Conservation (phyloP, 2,797 vertebrate genomes). For the Pseudochromis fuscus region DNA sequence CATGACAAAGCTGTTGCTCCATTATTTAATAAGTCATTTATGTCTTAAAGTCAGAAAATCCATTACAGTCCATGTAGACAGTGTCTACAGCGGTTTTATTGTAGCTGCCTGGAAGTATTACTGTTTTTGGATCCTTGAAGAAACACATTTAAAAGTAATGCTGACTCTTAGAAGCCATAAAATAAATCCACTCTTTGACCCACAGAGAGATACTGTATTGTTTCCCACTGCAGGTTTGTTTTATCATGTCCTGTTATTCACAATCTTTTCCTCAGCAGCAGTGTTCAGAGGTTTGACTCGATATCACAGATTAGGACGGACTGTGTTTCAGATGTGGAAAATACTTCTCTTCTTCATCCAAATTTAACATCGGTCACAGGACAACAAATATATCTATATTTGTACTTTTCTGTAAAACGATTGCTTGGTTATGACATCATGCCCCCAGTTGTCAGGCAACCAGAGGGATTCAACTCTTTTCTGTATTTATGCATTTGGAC, state of each 20-base stretch:
- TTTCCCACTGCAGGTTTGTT: constrained; percentile 1
- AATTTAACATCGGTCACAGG: not conserved
- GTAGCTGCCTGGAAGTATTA: not conserved
- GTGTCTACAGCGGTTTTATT: not conserved
- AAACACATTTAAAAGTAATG: not conserved
- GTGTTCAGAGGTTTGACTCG: not conserved
- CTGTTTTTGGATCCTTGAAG: too few species aligned
- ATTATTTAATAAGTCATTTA: not conserved
- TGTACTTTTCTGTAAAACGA: not conserved
- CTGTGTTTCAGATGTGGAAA: not conserved
- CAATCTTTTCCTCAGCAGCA: not conserved
- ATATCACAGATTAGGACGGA: constrained; percentile 18
- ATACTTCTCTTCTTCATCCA: not conserved
- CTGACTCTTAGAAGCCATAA: not conserved
- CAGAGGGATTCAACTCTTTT: constrained; percentile 11
- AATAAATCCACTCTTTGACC: not conserved
- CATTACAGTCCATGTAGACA: not conserved
- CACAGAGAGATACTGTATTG: not conserved
- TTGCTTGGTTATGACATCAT: not conserved
- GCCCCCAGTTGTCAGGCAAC: constrained; percentile 1
- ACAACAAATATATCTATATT: not conserved
- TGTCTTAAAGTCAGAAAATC: constrained; percentile 6
- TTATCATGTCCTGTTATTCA: not conserved
- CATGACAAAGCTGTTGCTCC: not conserved
- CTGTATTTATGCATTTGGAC: not conserved